Evolutionary conservation across 64 coral and sea anemone species (phyloP), one percentile per base, ranked within the genome.

Genomic region (Dendrophyllia cribrosa): DNA sequence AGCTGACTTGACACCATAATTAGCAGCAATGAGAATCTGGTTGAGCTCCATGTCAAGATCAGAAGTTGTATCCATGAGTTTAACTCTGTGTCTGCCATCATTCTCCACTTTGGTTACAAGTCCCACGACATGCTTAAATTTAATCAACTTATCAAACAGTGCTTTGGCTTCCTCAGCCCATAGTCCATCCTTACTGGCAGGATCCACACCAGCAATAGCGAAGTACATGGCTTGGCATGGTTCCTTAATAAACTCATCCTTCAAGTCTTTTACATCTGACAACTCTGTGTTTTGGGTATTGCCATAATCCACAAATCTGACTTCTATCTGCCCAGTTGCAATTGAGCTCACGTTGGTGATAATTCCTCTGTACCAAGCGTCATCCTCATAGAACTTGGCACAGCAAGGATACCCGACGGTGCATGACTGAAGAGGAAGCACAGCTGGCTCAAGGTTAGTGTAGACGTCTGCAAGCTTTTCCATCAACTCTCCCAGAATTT

Each of bases 221-320:
- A 94, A 98, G 44, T 95, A 82, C 47, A 98, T 64, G 20, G 93
- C 86, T 73, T 98, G 96, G 22, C 77, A 74, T 17, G 96, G 96
- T n/a, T 93, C 34, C 14, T 80, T 60, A 3, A 82, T 43, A 43
- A 95, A 92, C 49, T 95, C 72, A 16, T 92, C 89, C 53, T 95
- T 92, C 0, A 98, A 52, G 51, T 89, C 93, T 86, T 78, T 95
- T 3, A 98, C 86, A 89, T 95, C 74, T 16, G 93, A 89, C 14
- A 98, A 58, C 45, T 87, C 89, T 20, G 93, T 95, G n/a, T 74
- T 65, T 49, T 98, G 89, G 25, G 61, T 67, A 53, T 95, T 98
- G n/a, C 96, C 93, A 82, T 98, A 98, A 85, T 98, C 93, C 15
- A 98, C 87, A 93, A 98, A 98, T 75, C 89, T 90, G 2, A 95